Conservation (phyloP, 2,113 vertebrate genomes). For the Nannospalax galili region DNA sequence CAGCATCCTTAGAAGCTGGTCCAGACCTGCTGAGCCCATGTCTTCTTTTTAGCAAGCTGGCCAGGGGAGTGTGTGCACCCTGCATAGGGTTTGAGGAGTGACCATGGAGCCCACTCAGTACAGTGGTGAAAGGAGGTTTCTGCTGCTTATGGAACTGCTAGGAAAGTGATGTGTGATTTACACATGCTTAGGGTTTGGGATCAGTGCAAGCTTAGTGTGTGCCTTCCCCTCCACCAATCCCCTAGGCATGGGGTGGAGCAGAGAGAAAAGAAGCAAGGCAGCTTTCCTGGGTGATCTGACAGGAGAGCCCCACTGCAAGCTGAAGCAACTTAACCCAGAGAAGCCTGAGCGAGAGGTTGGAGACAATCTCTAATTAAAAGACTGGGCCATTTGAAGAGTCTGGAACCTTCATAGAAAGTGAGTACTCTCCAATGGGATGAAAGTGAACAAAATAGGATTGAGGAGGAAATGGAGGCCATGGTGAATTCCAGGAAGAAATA, state of each 20-base stretch:
- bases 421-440: not conserved
- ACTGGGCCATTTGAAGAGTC: not conserved
- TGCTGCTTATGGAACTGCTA: not conserved
- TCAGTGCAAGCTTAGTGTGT: not conserved
- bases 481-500: slow-evolving; percentile 70
- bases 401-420: not conserved
- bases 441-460: slow-evolving; percentile 25
- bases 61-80: not conserved
- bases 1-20: not conserved
- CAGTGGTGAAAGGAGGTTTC: not conserved
- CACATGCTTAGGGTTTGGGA: not conserved
- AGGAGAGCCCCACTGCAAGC: not conserved
- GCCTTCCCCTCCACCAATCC: not conserved
- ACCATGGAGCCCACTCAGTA: not conserved
- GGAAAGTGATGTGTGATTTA: not conserved
- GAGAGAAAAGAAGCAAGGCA: not conserved
- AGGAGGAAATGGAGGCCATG: slow-evolving; percentile 14
- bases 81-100: rapidly evolving
- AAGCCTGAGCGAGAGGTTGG: not conserved
- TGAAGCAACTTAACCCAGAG: not conserved
- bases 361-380: not conserved
- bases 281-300: not conserved
- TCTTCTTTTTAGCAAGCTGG: not conserved
- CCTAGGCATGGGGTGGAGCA: not conserved
- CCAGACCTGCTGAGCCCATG: not conserved